Conservation (phyloP, 2,888 invertebrate genomes). For the Stictocephala bisonia region DNA sequence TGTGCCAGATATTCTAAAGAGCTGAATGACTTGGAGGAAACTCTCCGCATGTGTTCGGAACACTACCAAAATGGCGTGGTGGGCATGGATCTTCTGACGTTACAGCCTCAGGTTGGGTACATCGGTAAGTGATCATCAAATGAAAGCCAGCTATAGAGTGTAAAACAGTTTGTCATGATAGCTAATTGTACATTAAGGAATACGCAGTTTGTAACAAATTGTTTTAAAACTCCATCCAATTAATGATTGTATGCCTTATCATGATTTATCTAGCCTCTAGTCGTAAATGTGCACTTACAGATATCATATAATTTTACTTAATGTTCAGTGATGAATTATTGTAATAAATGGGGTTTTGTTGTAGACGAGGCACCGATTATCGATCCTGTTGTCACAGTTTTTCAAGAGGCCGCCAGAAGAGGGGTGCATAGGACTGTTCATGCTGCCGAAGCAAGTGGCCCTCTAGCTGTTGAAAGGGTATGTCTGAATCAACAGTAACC, state of each 20-base stretch:
- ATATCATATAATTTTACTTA: too few species aligned
- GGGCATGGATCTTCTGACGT: slow-evolving; percentile 65
- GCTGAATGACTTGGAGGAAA: slow-evolving; percentile 56
- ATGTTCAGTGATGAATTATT: too few species aligned
- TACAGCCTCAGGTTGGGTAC: neutral
- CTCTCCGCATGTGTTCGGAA: slow-evolving; percentile 63
- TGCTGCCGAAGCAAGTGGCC: slow-evolving; percentile 68
- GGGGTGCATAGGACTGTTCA: slow-evolving; percentile 69
- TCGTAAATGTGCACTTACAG: too few species aligned
- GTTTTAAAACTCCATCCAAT: too few species aligned
- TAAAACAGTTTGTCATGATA: too few species aligned
- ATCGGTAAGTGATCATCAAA: slow-evolving; percentile 6
- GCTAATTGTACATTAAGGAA: too few species aligned
- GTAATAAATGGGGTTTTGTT: too few species aligned
- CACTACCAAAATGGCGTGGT: slow-evolving; percentile 66
- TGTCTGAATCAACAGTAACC: too few species aligned
- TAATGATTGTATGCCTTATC: too few species aligned
- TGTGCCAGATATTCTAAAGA: slow-evolving; percentile 59
- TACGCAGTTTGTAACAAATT: too few species aligned
- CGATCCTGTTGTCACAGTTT: slow-evolving; percentile 58
- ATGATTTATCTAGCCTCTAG: too few species aligned
- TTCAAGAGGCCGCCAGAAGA: slow-evolving; percentile 64
- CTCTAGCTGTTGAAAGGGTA: slow-evolving; percentile 62
- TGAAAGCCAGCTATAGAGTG: too few species aligned
- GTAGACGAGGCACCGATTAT: slow-evolving; percentile 53